Conservation (phyloP, 2,797 vertebrate genomes). For the Thalassophryne amazonica region DNA sequence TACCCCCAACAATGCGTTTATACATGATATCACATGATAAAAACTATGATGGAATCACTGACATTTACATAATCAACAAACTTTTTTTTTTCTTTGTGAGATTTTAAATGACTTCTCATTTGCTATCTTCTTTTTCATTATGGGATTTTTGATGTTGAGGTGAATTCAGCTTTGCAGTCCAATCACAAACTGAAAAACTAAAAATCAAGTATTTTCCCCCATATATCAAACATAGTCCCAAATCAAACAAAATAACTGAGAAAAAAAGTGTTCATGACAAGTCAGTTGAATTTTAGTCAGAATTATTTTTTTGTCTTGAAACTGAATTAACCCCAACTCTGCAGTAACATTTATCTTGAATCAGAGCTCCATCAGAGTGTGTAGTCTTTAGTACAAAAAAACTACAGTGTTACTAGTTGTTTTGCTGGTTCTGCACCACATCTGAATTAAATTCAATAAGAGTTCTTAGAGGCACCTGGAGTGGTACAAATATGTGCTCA, state of each 20-base stretch:
- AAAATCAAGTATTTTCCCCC: conserved; percentile 2
- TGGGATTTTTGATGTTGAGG: conserved; percentile 39
- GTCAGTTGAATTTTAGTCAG: conserved; percentile 9
- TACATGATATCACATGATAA: conserved; percentile 73
- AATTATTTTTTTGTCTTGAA: conserved; percentile 28
- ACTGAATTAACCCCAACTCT: conserved; percentile 64
- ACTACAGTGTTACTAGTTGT: conserved; percentile 70
- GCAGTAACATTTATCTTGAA: conserved; percentile 33
- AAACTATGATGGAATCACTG: conserved; percentile 60
- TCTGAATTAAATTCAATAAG: conserved; percentile 72
- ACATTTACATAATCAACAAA: conserved; percentile 68
- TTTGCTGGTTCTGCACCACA: conserved; percentile 78
- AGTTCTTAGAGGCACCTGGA: conserved; percentile 79
- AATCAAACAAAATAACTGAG: conserved; percentile 26
- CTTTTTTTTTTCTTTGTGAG: conserved; percentile 27
- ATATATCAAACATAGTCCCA: conserved; percentile 38
- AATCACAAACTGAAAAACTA: conserved; percentile 17
- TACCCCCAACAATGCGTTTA: conserved; percentile 53
- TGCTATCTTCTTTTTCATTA: conserved; percentile 29
- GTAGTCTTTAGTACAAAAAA: conserved; percentile 69
- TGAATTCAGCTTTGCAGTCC: conserved; percentile 54
- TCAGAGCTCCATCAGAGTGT: conserved; percentile 60
- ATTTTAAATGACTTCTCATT: conserved; percentile 44
- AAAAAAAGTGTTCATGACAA: not conserved
- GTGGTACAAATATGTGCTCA: conserved; percentile 80